Evolutionary conservation across 1,140 invertebrate genomes (phyloP), one percentile per base, ranked within the genome.

Genomic region (Heliconius eleuchia): DNA sequence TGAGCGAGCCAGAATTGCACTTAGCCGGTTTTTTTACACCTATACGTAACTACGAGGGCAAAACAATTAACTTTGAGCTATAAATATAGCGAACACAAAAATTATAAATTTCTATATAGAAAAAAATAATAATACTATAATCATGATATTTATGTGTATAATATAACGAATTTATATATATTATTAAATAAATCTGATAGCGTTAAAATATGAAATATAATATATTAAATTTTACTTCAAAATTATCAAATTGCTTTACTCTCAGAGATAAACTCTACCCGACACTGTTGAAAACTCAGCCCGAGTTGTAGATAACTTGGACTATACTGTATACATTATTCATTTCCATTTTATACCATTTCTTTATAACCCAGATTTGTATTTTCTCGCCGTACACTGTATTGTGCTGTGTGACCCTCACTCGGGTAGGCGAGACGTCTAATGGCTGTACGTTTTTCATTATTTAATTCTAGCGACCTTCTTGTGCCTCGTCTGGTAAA

Each of bases 341-440:
- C 57, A 60, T 60, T 23, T 23, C n/a, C 23, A n/a, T n/a, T 23
- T 60, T 60, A 60, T 60, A 60, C 23, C 57, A 60, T 27, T 60
- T 60, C 57, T 23, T 60, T 60, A 60, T 60, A 60, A 60, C 57
- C 57, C 57, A 60, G 57, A 60, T 60, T 60, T 60, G 57, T 60
- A 60, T 60, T 60, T 60, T 60, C 57, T 60, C 57, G n/a, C 57
- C n/a, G 23, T 60, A 23, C n/a, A 60, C n/a, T 9, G n/a, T 23
- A 60, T 60, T 60, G 57, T 60, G n/a, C 23, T 2, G 23, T 23
- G n/a, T 60, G 57, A 60, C 57, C 57, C 57, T 60, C 57, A 23
- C 57, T 60, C 23, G 57, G 23, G 57, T 60, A 60, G 19, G 57
- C 57, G 57, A 60, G 57, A 60, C 57, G 23, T 60, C 57, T 60